phyloP scores from a whole-genome alignment of 2,888 invertebrate genomes.

The Rhagonycha lutea region DNA sequence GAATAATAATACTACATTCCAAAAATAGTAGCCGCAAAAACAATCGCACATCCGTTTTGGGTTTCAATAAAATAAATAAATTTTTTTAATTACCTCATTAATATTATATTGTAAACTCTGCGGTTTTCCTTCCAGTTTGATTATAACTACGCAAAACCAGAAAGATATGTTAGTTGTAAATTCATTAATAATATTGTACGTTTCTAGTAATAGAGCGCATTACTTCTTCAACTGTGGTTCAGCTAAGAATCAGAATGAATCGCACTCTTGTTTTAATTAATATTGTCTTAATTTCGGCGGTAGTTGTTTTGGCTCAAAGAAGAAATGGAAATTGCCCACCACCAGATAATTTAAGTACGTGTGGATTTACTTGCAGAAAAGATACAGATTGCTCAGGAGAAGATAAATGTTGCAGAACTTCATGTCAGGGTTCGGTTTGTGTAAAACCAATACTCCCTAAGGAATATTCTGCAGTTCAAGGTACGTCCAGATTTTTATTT shows the following conservation, averaged over 20 bases:
- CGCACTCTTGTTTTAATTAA: neutral
- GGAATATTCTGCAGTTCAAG: neutral
- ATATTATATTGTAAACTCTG: neutral
- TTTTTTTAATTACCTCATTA: neutral
- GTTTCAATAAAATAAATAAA: neutral
- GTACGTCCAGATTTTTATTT: neutral
- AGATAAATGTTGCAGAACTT: slow-evolving; percentile 52
- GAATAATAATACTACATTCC: neutral
- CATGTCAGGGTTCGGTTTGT: slow-evolving; percentile 51
- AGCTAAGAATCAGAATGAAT: neutral
- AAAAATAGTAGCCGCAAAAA: neutral
- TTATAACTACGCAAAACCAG: neutral
- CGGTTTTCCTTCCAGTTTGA: neutral
- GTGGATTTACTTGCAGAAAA: slow-evolving; percentile 43
- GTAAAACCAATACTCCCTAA: slow-evolving; percentile 43
- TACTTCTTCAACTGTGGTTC: neutral
- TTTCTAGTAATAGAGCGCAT: neutral
- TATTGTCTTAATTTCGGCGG: neutral
- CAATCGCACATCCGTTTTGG: neutral
- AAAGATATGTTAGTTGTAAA: neutral
- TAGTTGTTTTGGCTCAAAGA: slow-evolving; percentile 1
- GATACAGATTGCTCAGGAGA: slow-evolving; percentile 48
- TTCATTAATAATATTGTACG: slow-evolving; percentile 6
- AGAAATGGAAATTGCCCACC: slow-evolving; percentile 10
- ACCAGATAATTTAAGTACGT: slow-evolving; percentile 45